Base-by-base conservation (phyloP, 2,113 vertebrate genomes). In the Rhea pennata region DNA sequence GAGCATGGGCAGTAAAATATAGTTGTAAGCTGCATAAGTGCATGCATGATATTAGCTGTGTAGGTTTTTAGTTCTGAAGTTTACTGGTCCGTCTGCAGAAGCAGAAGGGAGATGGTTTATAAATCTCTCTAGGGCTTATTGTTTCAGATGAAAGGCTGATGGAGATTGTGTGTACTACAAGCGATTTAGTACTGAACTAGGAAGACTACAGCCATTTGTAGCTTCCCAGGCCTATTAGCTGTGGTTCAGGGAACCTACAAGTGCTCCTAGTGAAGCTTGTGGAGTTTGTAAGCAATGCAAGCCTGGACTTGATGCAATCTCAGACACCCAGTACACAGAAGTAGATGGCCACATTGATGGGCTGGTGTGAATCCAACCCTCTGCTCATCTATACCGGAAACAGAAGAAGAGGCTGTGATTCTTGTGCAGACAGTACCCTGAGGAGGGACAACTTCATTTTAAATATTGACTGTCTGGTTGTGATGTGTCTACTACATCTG, bases 141-240 rank as follows among this genome's bases (percentile, higher is more conserved):
- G n/a, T 86, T 90, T 88, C 0, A 0, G 15, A 44, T 75, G 65
- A 75, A 78, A 66, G 42, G 48, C 66, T 90, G 64, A 12, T 85
- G 50, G 44, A 83, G 26, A 29, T 90, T 67, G 62, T 24, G 20
- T 1, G 2, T 71, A 20, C 42, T 3, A 3, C 33, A 79, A 72
- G 51, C 48, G 62, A 44, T 89, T 89, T 65, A 31, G 36, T 91
- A 17, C 9, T 42, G 26, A 6, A 7, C 50, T 76, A 44, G 73
- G 80, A 33, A 33, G 31, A 8, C 65, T 72, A 29, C 33, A 58
- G 80, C 33, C 26, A 42, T 72, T 82, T 90, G 74, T 94, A 67
- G 73, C n/a, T 91, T 93, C 83, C 46, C 76, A 88, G 65, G 42
- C 61, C 85, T 77, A 82, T 88, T 92, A 84, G 51, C 42, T 91